Conservation (phyloP, 2,113 vertebrate species). For the Sapayoa aenigma region DNA sequence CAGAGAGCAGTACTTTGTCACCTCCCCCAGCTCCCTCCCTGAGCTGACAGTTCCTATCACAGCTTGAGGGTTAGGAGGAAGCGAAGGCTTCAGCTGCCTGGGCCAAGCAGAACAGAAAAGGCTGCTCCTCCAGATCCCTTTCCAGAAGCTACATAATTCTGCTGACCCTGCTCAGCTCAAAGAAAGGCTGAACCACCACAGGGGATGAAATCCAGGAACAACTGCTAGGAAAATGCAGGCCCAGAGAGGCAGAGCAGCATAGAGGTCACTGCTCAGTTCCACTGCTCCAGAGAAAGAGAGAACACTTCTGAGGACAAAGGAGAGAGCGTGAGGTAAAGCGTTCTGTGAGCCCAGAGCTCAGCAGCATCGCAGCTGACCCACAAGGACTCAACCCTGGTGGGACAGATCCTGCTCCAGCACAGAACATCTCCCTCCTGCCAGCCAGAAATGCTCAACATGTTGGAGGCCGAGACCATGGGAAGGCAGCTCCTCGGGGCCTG, state of each 20-base stretch:
- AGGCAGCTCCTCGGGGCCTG: neutral
- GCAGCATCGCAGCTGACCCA: neutral
- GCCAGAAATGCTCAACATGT: neutral
- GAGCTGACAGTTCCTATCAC: neutral
- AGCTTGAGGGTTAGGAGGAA: neutral
- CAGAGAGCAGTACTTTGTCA: neutral
- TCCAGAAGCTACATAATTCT: neutral
- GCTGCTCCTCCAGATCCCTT: neutral
- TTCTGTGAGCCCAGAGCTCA: neutral
- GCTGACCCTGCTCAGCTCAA: neutral
- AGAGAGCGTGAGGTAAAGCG: neutral
- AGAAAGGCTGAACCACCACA: neutral
- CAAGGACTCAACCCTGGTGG: neutral
- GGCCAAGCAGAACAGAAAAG: neutral
- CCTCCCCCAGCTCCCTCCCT: neutral
- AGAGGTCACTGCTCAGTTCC: neutral
- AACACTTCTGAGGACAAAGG: neutral
- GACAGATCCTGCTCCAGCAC: neutral
- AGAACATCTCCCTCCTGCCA: neutral
- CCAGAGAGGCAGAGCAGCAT: neutral
- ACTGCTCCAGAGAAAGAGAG: neutral
- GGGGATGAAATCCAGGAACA: neutral
- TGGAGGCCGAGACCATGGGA: neutral
- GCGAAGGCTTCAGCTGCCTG: neutral
- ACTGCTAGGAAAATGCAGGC: neutral